Evolutionary conservation across 2,888 invertebrate species (phyloP), one percentile per base, ranked within the genome.

Genomic region (Pyralis farinalis): DNA sequence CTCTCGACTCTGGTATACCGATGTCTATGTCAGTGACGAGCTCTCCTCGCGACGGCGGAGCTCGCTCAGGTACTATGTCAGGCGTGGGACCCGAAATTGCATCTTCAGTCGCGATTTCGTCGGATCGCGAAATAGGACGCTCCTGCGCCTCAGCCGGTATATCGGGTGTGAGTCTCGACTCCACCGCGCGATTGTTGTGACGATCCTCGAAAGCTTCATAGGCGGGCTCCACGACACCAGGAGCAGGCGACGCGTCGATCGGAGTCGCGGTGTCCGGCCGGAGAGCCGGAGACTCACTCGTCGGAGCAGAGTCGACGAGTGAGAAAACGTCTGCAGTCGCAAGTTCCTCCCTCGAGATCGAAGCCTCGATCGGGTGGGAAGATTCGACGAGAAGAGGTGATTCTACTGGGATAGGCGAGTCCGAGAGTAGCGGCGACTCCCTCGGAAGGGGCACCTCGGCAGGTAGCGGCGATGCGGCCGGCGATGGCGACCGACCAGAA

Each of bases 21-120:
- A 80, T 77, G 47, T 85, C 85, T 42, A 84, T 69, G 47, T 85
- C 85, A 29, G 85, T 84, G 51, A 84, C 76, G 51, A 81, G 74
- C 40, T 80, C 84, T 39, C 64, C 53, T 42, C 69, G 74, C 40
- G 57, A 44, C 34, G 49, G 31, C 46, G 16, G 44, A 47, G 20
- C 63, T 67, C 47, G 71, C 12, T 77, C 79, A 11, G 83, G 75
- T 28, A 83, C 72, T 7, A 85, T 64, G 49, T 86, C 85, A 39
- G 86, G 83, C 6, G 84, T 66, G 42, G 72, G 71, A 12, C 64
- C 78, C 37, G 62, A 43, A 12, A 42, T 16, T 4, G 16, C 16
- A 16, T 16, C 43, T 35, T 47, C 46, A 22, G 47, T 30, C 28
- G 48, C 41, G 7, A 35, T 7, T 31, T 16, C 30, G 16, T 42